Evolutionary conservation across 2,113 vertebrate species (phyloP), one percentile per base, ranked within the genome.

Genomic region (Zosterops pallidus): DNA sequence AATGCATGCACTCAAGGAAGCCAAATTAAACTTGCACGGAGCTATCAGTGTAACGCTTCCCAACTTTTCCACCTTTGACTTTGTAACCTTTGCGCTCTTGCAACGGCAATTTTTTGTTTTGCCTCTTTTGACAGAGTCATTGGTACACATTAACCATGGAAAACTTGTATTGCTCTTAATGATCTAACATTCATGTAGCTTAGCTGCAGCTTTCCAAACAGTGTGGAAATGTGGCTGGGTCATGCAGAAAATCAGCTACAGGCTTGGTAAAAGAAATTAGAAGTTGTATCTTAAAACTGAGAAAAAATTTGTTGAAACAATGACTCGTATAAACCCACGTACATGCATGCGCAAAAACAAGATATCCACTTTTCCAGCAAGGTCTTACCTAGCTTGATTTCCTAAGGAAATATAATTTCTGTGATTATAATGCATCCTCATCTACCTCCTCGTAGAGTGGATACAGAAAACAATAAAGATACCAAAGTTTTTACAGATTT

Each of bases 1-100:
- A 92, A 95, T 88, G 82, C 85, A 74, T 8, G 57, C 82, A 57
- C 93, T 85, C 82, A 83, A 95, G 90, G 93, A 89, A 88, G 78
- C 93, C 95, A 95, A 96, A 95, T 90, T 96, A 94, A 95, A 94
- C 86, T 39, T 92, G 87, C 70, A 90, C 84, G 70, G 70, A 89
- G 67, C 74, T 35, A 90, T 80, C 86, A 95, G 15, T 7, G 39
- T 7, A 87, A 17, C 11, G 0, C 60, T 94, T 95, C 71, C 81
- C 20, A 95, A 90, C 89, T 95, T 95, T 92, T 62, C 33, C 6
- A 0, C 2, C 0, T 72, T 95, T 96, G 90, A 94, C 90, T 92
- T 85, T 67, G 37, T 35, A 80, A 95, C 91, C 92, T 86, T 71
- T 71, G 14, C 22, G 1, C 39, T 82, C 79, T 53, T 88, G 52